phyloP scores from a whole-genome alignment of 1,140 invertebrate genomes.

The Euura lappo region DNA sequence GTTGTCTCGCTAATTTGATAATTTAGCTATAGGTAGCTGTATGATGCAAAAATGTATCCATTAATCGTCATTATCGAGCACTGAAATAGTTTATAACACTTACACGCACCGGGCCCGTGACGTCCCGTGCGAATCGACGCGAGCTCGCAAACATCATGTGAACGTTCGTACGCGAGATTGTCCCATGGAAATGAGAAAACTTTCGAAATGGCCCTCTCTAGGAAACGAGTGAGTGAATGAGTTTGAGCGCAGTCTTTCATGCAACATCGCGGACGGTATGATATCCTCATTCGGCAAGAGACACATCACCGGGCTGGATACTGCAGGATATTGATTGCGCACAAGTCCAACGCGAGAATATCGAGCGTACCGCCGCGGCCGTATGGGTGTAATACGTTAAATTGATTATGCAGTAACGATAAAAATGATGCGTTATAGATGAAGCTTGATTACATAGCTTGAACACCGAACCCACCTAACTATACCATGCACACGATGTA shows the following conservation, averaged over 20 bases:
- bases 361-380: not conserved
- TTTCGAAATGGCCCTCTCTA: too few species aligned
- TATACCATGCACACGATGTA: conserved; percentile 56
- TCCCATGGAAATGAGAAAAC: too few species aligned
- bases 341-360: too few species aligned
- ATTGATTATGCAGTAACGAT: not conserved
- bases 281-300: not conserved
- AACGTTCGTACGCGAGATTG: too few species aligned
- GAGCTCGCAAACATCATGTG: not conserved
- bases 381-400: not conserved
- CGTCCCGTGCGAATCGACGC: not conserved
- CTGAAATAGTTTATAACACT: not conserved
- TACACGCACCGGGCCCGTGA: too few species aligned
- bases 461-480: conserved; percentile 20
- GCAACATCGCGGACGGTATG: not conserved
- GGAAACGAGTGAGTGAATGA: too few species aligned
- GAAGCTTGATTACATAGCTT: not conserved
- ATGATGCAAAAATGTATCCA: not conserved
- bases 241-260: not conserved
- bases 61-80: not conserved
- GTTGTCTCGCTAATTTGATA: not conserved
- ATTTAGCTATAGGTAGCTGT: not conserved
- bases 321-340: not conserved
- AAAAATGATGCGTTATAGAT: too few species aligned
- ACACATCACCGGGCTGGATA: not conserved